phyloP scores from a whole-genome alignment of 2,888 invertebrate genomes.

The Stenoptilia bipunctidactyla region DNA sequence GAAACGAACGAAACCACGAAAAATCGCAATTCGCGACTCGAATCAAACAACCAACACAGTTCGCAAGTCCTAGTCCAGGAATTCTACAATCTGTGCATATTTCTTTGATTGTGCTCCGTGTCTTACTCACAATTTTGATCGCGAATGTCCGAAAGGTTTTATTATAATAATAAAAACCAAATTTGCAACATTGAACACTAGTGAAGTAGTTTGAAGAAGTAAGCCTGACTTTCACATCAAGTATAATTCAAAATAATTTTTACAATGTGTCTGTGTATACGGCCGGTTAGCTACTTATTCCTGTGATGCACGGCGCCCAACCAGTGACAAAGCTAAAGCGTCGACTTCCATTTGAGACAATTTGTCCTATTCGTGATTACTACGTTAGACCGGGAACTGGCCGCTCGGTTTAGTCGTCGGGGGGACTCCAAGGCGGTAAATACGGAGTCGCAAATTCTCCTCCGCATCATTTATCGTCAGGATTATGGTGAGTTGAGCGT shows the following conservation, averaged over 20 bases:
- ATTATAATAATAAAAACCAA: no score
- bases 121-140: no score
- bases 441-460: slow-evolving; percentile 66
- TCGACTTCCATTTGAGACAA: slow-evolving; percentile 54
- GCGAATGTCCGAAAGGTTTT: no score
- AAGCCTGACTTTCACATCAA: slow-evolving; percentile 49
- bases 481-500: slow-evolving; percentile 51
- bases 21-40: slow-evolving; percentile 21
- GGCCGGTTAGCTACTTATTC: slow-evolving; percentile 43
- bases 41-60: no score
- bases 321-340: slow-evolving; percentile 63
- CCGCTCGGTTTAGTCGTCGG: slow-evolving; percentile 58
- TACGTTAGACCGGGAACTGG: slow-evolving; percentile 59
- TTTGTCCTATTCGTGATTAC: slow-evolving; percentile 60
- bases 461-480: slow-evolving; percentile 65
- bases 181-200: no score
- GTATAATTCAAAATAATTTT: slow-evolving; percentile 28
- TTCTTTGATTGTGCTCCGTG: no score
- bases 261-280: slow-evolving; percentile 51
- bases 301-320: slow-evolving; percentile 53
- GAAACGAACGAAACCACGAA: slow-evolving; percentile 15
- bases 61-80: no score
- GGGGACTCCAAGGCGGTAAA: slow-evolving; percentile 66
- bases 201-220: slow-evolving; percentile 3
- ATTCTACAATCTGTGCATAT: no score